phyloP scores from a whole-genome alignment of 2,888 invertebrate species.

The Omphaloscelis lunosa region DNA sequence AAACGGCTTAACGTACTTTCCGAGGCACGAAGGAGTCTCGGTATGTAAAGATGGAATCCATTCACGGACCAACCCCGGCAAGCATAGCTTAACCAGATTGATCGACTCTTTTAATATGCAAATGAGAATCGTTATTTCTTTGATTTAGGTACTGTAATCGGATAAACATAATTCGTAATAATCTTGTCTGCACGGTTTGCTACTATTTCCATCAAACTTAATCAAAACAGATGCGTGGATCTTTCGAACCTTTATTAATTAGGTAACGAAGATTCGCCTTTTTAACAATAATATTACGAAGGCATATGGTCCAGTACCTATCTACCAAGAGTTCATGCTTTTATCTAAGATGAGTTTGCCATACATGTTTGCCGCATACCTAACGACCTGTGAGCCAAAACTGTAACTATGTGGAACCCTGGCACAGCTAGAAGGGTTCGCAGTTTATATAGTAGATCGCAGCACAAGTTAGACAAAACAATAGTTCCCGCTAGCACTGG shows the following conservation, averaged over 20 bases:
- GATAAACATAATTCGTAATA: conserved; percentile 32
- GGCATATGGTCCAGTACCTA: neutral
- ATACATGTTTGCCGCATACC: neutral
- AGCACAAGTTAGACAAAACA: neutral
- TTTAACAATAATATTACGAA: neutral
- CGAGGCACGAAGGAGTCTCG: too few species aligned
- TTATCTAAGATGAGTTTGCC: neutral
- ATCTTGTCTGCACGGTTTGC: conserved; percentile 3
- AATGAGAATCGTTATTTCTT: conserved; percentile 9
- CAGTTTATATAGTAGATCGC: neutral
- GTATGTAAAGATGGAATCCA: too few species aligned
- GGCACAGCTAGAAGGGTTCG: neutral
- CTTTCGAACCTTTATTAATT: conserved; percentile 5
- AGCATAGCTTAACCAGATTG: too few species aligned
- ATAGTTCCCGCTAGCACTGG: neutral
- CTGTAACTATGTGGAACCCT: neutral
- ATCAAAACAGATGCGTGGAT: conserved; percentile 11
- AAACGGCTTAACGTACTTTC: too few species aligned
- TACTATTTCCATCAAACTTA: conserved; percentile 17
- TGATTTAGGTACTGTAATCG: conserved; percentile 29
- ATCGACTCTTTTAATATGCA: conserved; percentile 3
- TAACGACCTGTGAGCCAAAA: neutral
- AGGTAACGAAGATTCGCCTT: neutral
- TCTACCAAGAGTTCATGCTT: neutral
- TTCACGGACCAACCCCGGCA: too few species aligned